These are phyloP conservation scores for Hemicrepidius hirtus DNA, from an alignment of 2,888 invertebrate genomes.

Conservation along the genomic window DNA sequence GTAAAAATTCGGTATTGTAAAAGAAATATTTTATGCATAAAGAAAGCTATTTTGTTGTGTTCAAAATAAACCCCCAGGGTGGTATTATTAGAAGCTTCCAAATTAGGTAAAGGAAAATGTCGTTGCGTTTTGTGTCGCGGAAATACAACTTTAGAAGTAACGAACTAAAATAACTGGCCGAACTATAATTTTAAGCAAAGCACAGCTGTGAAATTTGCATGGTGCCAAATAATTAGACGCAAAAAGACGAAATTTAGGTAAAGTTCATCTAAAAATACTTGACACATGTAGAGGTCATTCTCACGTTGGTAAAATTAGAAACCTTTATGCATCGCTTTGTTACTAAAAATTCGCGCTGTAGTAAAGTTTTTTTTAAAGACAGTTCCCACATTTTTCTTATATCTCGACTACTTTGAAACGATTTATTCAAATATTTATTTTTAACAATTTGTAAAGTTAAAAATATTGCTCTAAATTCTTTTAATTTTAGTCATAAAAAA, in stretches of 20 bases:
- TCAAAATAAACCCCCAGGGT: neutral
- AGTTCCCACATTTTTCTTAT: slow-evolving; percentile 26
- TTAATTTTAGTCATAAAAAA: neutral
- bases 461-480: neutral
- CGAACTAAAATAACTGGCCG: neutral
- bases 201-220: slow-evolving; percentile 29
- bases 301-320: slow-evolving; percentile 40
- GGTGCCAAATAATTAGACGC: slow-evolving; percentile 44
- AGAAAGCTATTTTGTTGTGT: neutral
- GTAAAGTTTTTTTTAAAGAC: neutral
- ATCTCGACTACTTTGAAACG: slow-evolving; percentile 2
- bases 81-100: slow-evolving; percentile 16
- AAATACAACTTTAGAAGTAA: neutral
- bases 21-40: slow-evolving; percentile 12
- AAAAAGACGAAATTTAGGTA: slow-evolving; percentile 52
- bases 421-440: neutral
- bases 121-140: neutral
- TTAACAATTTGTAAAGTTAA: neutral
- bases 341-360: neutral
- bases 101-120: slow-evolving; percentile 9
- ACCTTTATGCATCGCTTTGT: slow-evolving; percentile 35
- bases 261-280: slow-evolving; percentile 51
- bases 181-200: neutral
- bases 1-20: neutral
- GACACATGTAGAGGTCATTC: slow-evolving; percentile 47